Base-by-base conservation (phyloP, 2,113 vertebrate species). In the Nettapus auritus region DNA sequence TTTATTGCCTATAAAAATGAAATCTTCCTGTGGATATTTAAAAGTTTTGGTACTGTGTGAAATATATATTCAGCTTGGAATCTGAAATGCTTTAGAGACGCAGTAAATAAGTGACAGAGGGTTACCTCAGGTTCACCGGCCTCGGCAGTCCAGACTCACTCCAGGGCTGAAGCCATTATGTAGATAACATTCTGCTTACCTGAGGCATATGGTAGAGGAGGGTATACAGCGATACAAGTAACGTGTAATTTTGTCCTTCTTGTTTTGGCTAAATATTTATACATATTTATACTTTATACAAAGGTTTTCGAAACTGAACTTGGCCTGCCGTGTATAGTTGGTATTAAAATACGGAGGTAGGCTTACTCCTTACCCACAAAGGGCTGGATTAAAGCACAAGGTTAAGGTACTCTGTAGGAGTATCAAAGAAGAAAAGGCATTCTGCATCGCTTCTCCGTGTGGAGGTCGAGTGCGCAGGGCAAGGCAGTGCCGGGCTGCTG, bases 1-100 rank as follows among this genome's bases (percentile, higher is more conserved):
- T 98, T 98, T 98, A 98, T 98, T 98, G 98, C 97, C 98, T 98
- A 98, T 98, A 98, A 98, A 98, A 98, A 98, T 97, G 98, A 98
- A 98, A 98, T 98, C 97, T 98, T 98, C 98, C 96, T 97, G 97
- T 97, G 97, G 98, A 98, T 98, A 98, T 98, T 98, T 98, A 98
- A 98, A 98, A 98, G 97, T 98, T 98, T 98, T 95, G 97, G 97
- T 97, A 97, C 96, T 97, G 86, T 97, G 91, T 95, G 97, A 98
- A 97, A 98, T 97, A 97, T 97, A 97, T 96, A 96, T 97, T 98
- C 97, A 92, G 78, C 89, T 97, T 96, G 95, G 96, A 95, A 84
- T 95, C 90, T 77, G 94, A 96, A 97, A 94, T 80, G 93, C 95
- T 96, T 96, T 96, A 93, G 97, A 96, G 97, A 92, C 77, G 89